Percentiles rank a stretch among this genome's conserved stretches.
Conservation (phyloP, 2,113 vertebrate genomes). For the Suncus etruscus region DNA sequence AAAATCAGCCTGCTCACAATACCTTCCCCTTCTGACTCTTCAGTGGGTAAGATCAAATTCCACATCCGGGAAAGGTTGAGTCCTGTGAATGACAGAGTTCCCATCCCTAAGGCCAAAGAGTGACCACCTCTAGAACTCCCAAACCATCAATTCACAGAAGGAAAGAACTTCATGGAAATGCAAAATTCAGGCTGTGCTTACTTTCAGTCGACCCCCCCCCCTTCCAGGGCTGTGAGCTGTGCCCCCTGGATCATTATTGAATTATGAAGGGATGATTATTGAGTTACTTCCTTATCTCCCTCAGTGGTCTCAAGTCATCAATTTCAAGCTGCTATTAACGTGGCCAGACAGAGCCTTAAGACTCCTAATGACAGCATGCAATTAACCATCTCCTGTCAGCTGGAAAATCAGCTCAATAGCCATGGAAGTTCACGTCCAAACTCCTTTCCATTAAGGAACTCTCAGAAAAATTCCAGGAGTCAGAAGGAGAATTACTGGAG, state of each 20-base stretch:
- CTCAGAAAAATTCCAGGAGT: conserved; percentile 48
- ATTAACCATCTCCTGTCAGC: conserved; percentile 88
- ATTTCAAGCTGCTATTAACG: conserved; percentile 85
- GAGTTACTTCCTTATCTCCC: conserved; percentile 77
- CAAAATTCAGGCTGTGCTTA: not conserved
- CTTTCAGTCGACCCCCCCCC: conserved; percentile 34
- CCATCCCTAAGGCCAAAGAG: too few species aligned
- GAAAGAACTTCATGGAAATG: not conserved
- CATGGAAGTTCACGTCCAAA: conserved; percentile 83
- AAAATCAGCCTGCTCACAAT: not conserved
- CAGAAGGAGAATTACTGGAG: conserved; percentile 17
- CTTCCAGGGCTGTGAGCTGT: not conserved
- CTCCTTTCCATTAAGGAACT: conserved; percentile 65
- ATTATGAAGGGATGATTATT: too few species aligned
- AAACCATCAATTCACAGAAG: not conserved
- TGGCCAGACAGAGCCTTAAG: conserved; percentile 88
- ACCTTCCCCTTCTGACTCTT: not conserved
- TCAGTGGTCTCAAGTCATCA: conserved; percentile 84
- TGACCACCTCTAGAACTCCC: not conserved
- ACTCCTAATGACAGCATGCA: conserved; percentile 85
- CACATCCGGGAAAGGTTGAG: not conserved
- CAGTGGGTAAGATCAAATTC: not conserved
- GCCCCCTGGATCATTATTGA: too few species aligned
- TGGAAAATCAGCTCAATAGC: conserved; percentile 87
- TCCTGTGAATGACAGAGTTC: not conserved